Percentiles rank a stretch among this genome's conserved stretches.
Conservation (phyloP, 2,888 invertebrate species). For the Brenthis daphne region DNA sequence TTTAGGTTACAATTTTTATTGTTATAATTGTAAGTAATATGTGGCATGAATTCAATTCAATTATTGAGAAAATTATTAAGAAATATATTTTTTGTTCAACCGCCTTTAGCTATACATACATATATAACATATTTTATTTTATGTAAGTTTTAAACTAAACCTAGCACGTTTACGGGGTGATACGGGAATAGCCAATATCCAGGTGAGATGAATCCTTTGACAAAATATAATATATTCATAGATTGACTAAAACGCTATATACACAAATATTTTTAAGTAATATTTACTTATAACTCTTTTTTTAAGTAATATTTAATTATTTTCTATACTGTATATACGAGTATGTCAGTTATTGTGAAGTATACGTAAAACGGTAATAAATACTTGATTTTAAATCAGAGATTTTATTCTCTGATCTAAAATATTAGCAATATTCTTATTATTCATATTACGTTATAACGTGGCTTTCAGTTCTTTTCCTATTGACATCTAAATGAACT, state of each 20-base stretch:
- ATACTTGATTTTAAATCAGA: not conserved
- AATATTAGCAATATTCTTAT: not conserved
- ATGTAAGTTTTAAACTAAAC: not conserved
- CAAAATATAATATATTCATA: constrained; percentile 31
- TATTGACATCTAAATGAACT: constrained; percentile 20
- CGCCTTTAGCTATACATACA: not conserved
- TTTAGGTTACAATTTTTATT: too few relatives aligned
- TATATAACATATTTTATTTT: not conserved
- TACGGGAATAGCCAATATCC: constrained; percentile 21
- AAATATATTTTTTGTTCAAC: not conserved
- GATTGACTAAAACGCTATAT: constrained; percentile 17
- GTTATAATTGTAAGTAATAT: too few relatives aligned
- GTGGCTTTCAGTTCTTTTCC: constrained; percentile 4
- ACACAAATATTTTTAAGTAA: not conserved
- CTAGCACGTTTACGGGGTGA: constrained; percentile 13
- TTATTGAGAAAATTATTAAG: not conserved
- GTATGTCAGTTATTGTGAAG: too few relatives aligned
- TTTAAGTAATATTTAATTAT: not conserved
- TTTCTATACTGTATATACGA: not conserved
- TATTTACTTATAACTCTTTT: too few relatives aligned
- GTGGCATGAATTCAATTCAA: too few relatives aligned
- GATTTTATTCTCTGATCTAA: not conserved
- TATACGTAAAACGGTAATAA: too few relatives aligned
- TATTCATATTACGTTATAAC: constrained; percentile 1
- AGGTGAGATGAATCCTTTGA: constrained; percentile 27